Evolutionary conservation across 2,797 vertebrate genomes (phyloP).

Genomic region (Hylomyscus alleni): DNA sequence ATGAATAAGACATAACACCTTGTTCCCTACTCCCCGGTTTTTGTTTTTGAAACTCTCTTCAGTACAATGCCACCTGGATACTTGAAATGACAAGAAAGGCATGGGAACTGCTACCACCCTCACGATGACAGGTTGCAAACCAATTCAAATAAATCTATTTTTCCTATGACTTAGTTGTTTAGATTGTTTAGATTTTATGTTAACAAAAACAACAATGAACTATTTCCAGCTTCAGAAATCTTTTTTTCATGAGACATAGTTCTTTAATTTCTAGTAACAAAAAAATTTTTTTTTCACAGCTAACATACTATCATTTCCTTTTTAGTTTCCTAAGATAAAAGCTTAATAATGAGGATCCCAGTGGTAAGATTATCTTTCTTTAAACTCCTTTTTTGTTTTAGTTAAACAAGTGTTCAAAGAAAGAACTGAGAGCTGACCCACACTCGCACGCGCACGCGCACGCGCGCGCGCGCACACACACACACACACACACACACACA

Average conservation of each 20-base stretch:
- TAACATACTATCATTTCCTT: conserved; percentile 56
- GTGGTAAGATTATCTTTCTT: neutral
- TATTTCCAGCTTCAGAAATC: conserved; percentile 35
- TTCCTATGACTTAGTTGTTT: conserved; percentile 30
- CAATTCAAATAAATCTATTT: conserved; percentile 19
- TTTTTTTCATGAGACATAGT: conserved; percentile 11
- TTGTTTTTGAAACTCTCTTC: neutral
- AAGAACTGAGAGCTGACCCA: neutral
- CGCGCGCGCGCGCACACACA: too few relatives aligned
- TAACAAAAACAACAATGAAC: conserved; percentile 45
- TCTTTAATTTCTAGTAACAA: conserved; percentile 51
- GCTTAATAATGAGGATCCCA: conserved; percentile 38
- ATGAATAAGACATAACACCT: neutral
- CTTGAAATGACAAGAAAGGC: neutral
- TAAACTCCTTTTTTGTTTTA: neutral
- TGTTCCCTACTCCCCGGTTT: neutral
- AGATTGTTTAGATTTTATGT: conserved; percentile 31
- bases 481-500: neutral
- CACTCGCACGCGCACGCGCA: neutral
- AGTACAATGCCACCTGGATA: neutral
- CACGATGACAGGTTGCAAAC: neutral
- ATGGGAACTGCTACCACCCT: neutral
- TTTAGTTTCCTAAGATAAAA: conserved; percentile 47
- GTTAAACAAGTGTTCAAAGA: neutral
- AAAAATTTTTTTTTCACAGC: conserved; percentile 43